Percentiles rank a stretch among this genome's conserved stretches.
These are phyloP conservation scores for Zosterops japonicus DNA, from an alignment of 2,113 vertebrate genomes.

Conservation along the genomic window DNA sequence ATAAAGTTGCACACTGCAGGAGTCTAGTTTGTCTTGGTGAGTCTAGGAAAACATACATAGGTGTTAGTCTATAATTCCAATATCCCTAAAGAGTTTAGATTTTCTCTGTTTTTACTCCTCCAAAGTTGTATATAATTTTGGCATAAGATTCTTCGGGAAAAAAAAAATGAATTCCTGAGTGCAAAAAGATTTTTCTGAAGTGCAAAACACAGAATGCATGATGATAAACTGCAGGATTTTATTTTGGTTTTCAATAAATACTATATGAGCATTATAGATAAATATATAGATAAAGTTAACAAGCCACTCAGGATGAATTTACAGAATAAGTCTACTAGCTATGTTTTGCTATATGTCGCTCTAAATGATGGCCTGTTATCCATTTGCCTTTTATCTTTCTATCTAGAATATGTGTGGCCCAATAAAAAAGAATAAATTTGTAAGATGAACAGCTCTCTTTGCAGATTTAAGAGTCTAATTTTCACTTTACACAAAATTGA, in stretches of 20 bases:
- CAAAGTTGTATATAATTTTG: neutral
- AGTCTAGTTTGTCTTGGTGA: conserved; percentile 21
- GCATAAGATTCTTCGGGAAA: neutral
- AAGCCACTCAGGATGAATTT: conserved; percentile 52
- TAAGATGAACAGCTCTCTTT: conserved; percentile 81
- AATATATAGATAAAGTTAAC: conserved; percentile 52
- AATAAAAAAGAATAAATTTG: conserved; percentile 81
- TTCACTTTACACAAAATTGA: conserved; percentile 75
- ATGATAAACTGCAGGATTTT: neutral
- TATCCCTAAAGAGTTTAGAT: neutral
- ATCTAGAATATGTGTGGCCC: conserved; percentile 79
- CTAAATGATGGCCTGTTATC: conserved; percentile 66
- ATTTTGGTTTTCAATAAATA: conserved; percentile 24
- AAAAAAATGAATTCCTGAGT: neutral
- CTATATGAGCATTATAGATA: conserved; percentile 20
- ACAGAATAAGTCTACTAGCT: conserved; percentile 36
- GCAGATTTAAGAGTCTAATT: conserved; percentile 82
- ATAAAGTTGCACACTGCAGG: neutral
- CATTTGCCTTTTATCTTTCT: conserved; percentile 76
- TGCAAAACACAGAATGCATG: neutral
- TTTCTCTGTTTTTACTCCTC: neutral
- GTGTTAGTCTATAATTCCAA: neutral
- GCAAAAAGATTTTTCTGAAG: neutral
- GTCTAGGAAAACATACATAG: neutral
- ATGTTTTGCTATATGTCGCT: conserved; percentile 60